Percentiles rank a stretch among this genome's conserved stretches.
Conservation (phyloP, 2,797 vertebrate species). For the Crenichthys baileyi region DNA sequence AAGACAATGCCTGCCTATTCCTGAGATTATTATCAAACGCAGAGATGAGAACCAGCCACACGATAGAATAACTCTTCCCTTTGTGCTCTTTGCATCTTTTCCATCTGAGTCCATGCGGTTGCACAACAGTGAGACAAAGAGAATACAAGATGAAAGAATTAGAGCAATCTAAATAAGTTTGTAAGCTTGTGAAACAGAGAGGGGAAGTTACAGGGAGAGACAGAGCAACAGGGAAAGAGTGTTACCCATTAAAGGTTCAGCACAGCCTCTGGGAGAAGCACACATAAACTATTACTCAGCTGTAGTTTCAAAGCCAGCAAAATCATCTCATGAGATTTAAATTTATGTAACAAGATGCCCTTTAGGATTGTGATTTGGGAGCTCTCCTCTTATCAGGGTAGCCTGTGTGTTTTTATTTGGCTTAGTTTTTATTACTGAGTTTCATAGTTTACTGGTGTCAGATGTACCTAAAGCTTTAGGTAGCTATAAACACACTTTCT, state of each 20-base stretch:
- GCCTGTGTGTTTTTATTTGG: not conserved
- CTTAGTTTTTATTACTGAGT: slow-evolving; percentile 1
- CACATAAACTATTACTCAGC: slow-evolving; percentile 61
- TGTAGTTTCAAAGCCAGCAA: slow-evolving; percentile 35
- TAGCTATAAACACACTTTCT: not conserved
- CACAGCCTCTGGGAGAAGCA: slow-evolving; percentile 60
- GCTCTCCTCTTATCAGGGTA: not conserved
- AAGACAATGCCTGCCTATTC: slow-evolving; percentile 88
- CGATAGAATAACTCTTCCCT: slow-evolving; percentile 70
- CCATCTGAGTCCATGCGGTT: slow-evolving; percentile 68
- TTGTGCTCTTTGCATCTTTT: slow-evolving; percentile 66
- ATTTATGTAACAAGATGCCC: not conserved
- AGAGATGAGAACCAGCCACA: slow-evolving; percentile 82
- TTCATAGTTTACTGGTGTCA: not conserved
- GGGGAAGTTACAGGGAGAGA: slow-evolving; percentile 33
- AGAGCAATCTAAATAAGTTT: slow-evolving; percentile 78
- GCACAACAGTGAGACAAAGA: slow-evolving; percentile 80
- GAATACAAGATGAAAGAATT: slow-evolving; percentile 83
- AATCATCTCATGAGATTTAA: not conserved
- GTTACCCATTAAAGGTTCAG: slow-evolving; percentile 74
- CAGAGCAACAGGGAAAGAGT: slow-evolving; percentile 53
- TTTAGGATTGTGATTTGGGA: not conserved
- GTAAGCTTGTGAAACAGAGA: slow-evolving; percentile 63
- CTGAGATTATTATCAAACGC: slow-evolving; percentile 87
- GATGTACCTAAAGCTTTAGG: not conserved